phyloP scores from a whole-genome alignment of 1,140 invertebrate genomes.

The Coenobita brevimanus region DNA sequence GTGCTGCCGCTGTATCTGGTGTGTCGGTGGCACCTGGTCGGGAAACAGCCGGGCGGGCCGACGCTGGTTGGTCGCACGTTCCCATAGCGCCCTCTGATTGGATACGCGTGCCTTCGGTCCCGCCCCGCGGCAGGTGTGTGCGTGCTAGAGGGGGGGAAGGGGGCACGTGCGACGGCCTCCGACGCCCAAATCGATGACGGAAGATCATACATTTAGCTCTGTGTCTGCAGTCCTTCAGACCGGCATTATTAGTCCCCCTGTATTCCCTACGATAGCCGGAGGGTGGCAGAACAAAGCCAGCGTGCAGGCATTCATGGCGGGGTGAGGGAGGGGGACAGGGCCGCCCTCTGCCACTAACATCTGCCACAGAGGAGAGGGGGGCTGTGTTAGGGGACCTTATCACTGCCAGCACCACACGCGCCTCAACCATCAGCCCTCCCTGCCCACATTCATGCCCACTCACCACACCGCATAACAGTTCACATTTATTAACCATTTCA shows the following conservation, averaged over 20 bases:
- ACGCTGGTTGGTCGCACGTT: conserved; percentile 63
- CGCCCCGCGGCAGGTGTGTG: conserved; percentile 66
- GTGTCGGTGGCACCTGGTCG: conserved; percentile 44
- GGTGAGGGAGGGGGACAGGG: background rate
- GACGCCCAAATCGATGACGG: conserved; percentile 56
- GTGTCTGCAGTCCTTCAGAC: conserved; percentile 62
- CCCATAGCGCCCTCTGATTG: conserved; percentile 48
- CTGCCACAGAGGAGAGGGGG: background rate
- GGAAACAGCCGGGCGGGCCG: conserved; percentile 45
- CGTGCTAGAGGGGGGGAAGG: conserved; percentile 21
- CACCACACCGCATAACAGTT: too few relatives aligned
- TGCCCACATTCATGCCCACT: too few relatives aligned
- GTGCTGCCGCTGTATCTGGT: conserved; percentile 22
- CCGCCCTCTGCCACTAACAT: background rate
- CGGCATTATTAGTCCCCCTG: conserved; percentile 57
- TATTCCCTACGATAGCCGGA: conserved; percentile 57
- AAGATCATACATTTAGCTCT: conserved; percentile 66
- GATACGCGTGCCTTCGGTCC: conserved; percentile 62
- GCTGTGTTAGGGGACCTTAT: too few relatives aligned
- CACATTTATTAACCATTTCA: too few relatives aligned
- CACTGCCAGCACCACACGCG: too few relatives aligned
- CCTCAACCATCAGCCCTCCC: too few relatives aligned
- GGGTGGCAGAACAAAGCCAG: conserved; percentile 50
- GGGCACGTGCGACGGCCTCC: conserved; percentile 59
- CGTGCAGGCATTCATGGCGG: conserved; percentile 62